A percentile compares a stretch with the other conserved stretches of the same genome.
Conservation (phyloP, 2,888 invertebrate genomes). For the Thumatha senex region DNA sequence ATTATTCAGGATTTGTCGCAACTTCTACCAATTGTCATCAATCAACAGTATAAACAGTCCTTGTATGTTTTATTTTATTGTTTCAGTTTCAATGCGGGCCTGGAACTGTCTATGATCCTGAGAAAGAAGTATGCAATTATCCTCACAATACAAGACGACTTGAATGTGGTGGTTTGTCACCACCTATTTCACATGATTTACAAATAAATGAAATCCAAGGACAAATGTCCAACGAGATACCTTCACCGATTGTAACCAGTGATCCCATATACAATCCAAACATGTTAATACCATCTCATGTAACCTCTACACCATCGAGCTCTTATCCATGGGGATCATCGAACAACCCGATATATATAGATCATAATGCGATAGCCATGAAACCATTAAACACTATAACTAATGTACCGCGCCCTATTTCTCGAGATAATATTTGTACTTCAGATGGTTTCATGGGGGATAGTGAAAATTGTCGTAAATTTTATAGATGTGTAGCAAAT, state of each 20-base stretch:
- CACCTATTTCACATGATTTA: slow-evolving; percentile 22
- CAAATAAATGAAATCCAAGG: slow-evolving; percentile 77
- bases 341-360: neutral
- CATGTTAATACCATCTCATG: neutral
- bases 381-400: neutral
- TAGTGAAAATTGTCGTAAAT: slow-evolving; percentile 88
- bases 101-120: slow-evolving; percentile 89
- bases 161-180: slow-evolving; percentile 83
- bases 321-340: slow-evolving; percentile 23
- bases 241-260: slow-evolving; percentile 57
- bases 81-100: slow-evolving; percentile 88
- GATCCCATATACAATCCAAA: slow-evolving; percentile 32
- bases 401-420: slow-evolving; percentile 5
- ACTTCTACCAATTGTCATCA: too few relatives aligned
- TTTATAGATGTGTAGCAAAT: slow-evolving; percentile 90
- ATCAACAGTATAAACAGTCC: too few relatives aligned
- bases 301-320: slow-evolving; percentile 13
- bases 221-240: slow-evolving; percentile 50
- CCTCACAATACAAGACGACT: slow-evolving; percentile 86
- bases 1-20: too few relatives aligned
- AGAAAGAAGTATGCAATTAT: slow-evolving; percentile 87
- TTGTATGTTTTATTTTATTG: slow-evolving; percentile 6
- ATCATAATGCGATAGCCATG: neutral
- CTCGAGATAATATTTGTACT: slow-evolving; percentile 69
- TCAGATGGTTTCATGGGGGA: slow-evolving; percentile 90